Evolutionary conservation across 2,888 invertebrate genomes (phyloP).

Genomic region (Drosophila phalerata): DNA sequence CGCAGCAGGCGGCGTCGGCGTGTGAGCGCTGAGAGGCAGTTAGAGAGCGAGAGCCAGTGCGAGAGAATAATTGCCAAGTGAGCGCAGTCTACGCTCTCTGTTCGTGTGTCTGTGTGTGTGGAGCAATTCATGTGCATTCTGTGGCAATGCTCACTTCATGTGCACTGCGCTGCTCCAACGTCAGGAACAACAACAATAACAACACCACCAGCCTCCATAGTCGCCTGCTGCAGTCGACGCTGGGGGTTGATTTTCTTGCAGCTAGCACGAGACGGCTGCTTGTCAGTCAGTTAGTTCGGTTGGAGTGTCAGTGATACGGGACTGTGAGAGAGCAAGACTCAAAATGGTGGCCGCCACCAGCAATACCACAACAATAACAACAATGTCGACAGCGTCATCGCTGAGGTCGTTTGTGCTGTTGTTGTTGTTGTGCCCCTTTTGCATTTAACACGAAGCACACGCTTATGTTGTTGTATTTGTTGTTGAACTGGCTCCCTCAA

Average conservation of each 20-base stretch:
- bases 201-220: constrained; percentile 39
- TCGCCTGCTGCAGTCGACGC: constrained; percentile 48
- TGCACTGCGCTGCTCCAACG: constrained; percentile 47
- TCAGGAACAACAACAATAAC: constrained; percentile 33
- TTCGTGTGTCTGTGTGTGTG: constrained; percentile 35
- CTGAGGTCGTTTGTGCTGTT: constrained; percentile 53
- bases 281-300: constrained; percentile 57
- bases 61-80: constrained; percentile 37
- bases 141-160: constrained; percentile 46
- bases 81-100: constrained; percentile 36
- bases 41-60: constrained; percentile 28
- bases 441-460: constrained; percentile 67
- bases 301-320: constrained; percentile 33
- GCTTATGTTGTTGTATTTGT: constrained; percentile 32
- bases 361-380: constrained; percentile 66
- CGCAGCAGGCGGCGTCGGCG: constrained; percentile 70
- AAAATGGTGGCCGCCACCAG: constrained; percentile 76
- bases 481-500: constrained; percentile 31
- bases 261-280: constrained; percentile 58
- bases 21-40: constrained; percentile 52
- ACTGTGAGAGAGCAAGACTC: constrained; percentile 65
- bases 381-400: constrained; percentile 63
- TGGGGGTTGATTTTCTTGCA: constrained; percentile 74
- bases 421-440: constrained; percentile 49
- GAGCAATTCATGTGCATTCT: constrained; percentile 70